Evolutionary conservation across 2,888 invertebrate genomes (phyloP).

Genomic region (Drosophila maculinotata): DNA sequence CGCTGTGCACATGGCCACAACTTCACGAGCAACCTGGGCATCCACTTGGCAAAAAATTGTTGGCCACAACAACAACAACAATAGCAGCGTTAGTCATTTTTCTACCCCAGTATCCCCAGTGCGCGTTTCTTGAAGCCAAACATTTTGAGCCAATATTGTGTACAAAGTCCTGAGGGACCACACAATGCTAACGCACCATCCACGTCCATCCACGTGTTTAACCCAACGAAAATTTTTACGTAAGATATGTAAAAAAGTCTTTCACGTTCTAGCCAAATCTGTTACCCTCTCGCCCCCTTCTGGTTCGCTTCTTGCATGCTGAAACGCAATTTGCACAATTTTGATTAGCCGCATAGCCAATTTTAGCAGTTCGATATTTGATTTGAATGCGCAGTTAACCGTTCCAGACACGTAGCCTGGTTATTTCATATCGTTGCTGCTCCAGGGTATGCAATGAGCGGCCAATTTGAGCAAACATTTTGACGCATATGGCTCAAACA

Average conservation of each 20-base stretch:
- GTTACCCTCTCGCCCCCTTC: not conserved
- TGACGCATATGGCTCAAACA: conserved; percentile 62
- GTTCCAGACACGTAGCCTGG: conserved; percentile 40
- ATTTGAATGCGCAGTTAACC: conserved; percentile 43
- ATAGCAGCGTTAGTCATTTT: conserved; percentile 55
- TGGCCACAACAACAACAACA: conserved; percentile 22
- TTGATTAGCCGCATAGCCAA: conserved; percentile 60
- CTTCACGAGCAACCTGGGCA: conserved; percentile 35
- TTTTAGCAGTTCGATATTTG: conserved; percentile 57
- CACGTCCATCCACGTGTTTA: conserved; percentile 41
- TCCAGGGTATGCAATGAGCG: conserved; percentile 49
- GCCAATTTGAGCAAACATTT: conserved; percentile 55
- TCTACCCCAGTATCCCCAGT: conserved; percentile 19
- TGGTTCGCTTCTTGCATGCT: conserved; percentile 34
- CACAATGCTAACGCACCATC: conserved; percentile 19
- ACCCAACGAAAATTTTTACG: conserved; percentile 17
- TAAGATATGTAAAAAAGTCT: conserved; percentile 29
- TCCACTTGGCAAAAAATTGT: conserved; percentile 52
- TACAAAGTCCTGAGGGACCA: not conserved
- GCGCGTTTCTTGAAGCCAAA: conserved; percentile 36
- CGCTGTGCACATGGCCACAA: conserved; percentile 24
- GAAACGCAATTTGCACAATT: conserved; percentile 60
- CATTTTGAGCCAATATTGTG: conserved; percentile 32
- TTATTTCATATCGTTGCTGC: too few species aligned
- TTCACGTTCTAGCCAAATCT: conserved; percentile 21